Evolutionary conservation across 2,797 vertebrate genomes (phyloP), one percentile per base, ranked within the genome.

Genomic region (Esox masquinongy): DNA sequence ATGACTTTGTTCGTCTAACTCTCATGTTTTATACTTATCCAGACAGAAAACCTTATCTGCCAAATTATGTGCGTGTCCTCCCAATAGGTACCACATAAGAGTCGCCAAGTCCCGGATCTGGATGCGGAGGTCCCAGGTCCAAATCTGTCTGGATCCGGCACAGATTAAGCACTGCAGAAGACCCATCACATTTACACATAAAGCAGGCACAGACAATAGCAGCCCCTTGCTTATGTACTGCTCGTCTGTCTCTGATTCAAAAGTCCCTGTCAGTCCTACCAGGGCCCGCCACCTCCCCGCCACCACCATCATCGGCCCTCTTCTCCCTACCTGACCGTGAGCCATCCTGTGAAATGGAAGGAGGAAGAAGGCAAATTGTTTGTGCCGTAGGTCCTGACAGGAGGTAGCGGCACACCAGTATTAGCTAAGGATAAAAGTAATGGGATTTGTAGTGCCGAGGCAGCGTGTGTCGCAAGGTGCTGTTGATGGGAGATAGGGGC

Each of bases 341-440:
- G 88, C 82, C 74, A 66, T 79, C 87, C 83, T 87, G 89, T 86
- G 89, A 91, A 91, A 92, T 90, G 86, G 87, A 91, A 89, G 81
- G 72, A 83, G 90, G 88, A 90, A 86, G 88, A 92, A 91, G 88
- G 91, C 88, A 92, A 92, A 92, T 92, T 91, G 91, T 92, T 92
- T 92, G 91, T 92, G 90, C 91, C 86, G 81, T 89, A 87, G 89
- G 90, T 89, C 88, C 89, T 93, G 91, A 92, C 91, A 93, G 91
- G 88, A 88, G 85, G 86, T 84, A 89, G 78, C 85, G 83, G 83
- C 83, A 86, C 80, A 87, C 83, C 86, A 76, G 91, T 87, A 92
- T 92, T 93, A 93, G 91, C 88, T 87, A 90, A 91, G 92, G 91
- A 93, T 93, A 90, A 93, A 92, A 89, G 91, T 92, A 92, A 93